Evolutionary conservation across 64 coral and sea anemone species (phyloP).

Genomic region (Actinia equina): DNA sequence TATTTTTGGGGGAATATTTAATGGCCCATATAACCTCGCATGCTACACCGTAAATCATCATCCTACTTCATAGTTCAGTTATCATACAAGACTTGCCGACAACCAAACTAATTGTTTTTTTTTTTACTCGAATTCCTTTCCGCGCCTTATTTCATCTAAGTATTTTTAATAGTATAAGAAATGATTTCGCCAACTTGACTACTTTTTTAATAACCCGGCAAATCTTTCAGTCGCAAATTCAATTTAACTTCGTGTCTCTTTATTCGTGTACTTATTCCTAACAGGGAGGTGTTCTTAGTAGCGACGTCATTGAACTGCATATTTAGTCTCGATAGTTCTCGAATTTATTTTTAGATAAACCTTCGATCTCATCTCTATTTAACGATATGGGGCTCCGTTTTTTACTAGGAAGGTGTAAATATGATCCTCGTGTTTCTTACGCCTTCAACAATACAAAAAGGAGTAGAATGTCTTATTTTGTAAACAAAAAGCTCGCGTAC

Average conservation of each 20-base stretch:
- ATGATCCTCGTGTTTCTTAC: background rate
- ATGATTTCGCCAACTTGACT: constrained; percentile 1
- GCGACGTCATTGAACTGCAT: background rate
- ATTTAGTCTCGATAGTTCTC: background rate
- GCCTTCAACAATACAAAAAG: background rate
- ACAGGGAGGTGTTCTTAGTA: no score
- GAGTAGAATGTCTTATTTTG: background rate
- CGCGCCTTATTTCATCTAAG: background rate
- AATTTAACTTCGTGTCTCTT: background rate
- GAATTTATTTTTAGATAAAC: background rate
- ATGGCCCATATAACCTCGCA: background rate
- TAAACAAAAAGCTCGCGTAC: background rate
- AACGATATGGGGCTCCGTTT: background rate
- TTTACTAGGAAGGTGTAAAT: background rate
- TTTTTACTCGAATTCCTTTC: background rate
- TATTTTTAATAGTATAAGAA: background rate
- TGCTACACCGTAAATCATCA: background rate
- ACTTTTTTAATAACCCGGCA: background rate
- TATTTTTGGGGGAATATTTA: background rate
- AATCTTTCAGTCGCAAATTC: background rate
- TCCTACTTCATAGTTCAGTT: background rate
- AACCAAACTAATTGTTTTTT: background rate
- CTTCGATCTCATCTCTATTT: background rate
- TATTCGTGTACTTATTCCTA: background rate
- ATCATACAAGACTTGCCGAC: background rate